Evolutionary conservation across 2,113 vertebrate genomes (phyloP), one percentile per base, ranked within the genome.

Genomic region (Limanda limanda): DNA sequence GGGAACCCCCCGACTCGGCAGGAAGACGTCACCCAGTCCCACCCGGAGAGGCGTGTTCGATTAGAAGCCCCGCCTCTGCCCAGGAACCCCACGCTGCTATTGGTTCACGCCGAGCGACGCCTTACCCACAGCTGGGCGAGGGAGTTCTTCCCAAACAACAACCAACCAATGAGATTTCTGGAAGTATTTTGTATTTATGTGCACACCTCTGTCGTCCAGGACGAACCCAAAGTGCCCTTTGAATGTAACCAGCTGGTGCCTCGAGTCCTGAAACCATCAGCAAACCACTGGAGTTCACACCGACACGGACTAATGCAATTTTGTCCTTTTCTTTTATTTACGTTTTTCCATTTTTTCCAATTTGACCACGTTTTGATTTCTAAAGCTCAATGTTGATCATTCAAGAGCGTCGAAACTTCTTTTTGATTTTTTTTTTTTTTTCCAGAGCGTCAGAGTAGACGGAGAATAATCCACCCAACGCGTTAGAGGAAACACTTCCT

Each of bases 1-100:
- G 98, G 95, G 97, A 74, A 98, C 97, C 1, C 97, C 98, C 25
- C 95, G 98, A 66, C 95, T 99, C 69, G 92, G 95, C 94, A 96
- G 97, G 73, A 98, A 97, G 91, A 96, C 90, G 2, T 98, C 97
- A 56, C 96, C 97, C 10, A 96, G 96, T 85, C 96, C 96, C 45
- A 95, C 97, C 15, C 95, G 96, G 79, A 95, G 95, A 91, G 86
- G 95, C 73, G 92, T 95, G 0, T 97, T 97, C 90, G 97, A 99
- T 72, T 97, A 95, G 92, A 91, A 48, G 65, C 68, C 17, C 64
- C 24, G 5, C 60, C 65, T 40, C 75, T 75, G 37, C 51, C 75
- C 37, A 76, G 64, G 74, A 85, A 2, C 77, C 80, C 84, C 68
- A 66, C 67, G 89, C 93, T 93, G 90, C 91, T 96, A 95, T 90